phyloP scores from a whole-genome alignment of 2,888 invertebrate species.

The Hypselothyrea guttata region DNA sequence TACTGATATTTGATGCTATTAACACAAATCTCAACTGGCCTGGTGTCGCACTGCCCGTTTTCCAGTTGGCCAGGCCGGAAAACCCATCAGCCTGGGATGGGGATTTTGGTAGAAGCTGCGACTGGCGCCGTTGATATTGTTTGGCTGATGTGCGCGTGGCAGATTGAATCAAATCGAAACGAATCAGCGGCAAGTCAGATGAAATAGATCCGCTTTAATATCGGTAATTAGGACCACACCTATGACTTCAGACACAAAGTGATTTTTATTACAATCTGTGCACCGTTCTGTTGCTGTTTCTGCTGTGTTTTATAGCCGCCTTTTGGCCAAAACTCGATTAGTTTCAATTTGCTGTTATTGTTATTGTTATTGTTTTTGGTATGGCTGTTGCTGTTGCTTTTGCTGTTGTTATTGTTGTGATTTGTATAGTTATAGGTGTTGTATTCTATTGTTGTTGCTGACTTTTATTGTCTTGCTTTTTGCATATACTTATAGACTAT shows the following conservation, averaged over 20 bases:
- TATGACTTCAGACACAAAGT: slow-evolving; percentile 71
- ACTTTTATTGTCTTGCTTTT: slow-evolving; percentile 43
- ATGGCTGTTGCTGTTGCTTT: slow-evolving; percentile 35
- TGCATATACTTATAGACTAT: slow-evolving; percentile 36
- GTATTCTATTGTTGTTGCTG: slow-evolving; percentile 20
- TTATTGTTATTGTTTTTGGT: slow-evolving; percentile 39
- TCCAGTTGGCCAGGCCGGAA: slow-evolving; percentile 32
- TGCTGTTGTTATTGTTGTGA: slow-evolving; percentile 9
- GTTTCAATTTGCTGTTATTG: slow-evolving; percentile 68
- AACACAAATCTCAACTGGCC: slow-evolving; percentile 67
- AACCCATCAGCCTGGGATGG: background rate
- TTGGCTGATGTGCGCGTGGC: slow-evolving; percentile 60
- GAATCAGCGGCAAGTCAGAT: slow-evolving; percentile 45
- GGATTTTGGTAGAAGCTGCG: slow-evolving; percentile 11
- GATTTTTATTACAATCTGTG: slow-evolving; percentile 60
- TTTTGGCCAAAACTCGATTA: slow-evolving; percentile 75
- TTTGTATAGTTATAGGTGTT: too few species aligned
- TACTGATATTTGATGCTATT: slow-evolving; percentile 81
- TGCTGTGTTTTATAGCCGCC: slow-evolving; percentile 65
- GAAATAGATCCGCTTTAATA: slow-evolving; percentile 80
- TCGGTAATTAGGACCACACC: slow-evolving; percentile 79
- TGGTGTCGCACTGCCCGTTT: slow-evolving; percentile 39
- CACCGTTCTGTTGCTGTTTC: slow-evolving; percentile 48
- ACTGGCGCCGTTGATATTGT: slow-evolving; percentile 45
- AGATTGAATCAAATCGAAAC: slow-evolving; percentile 38